Percentiles rank a stretch among this genome's conserved stretches.
Conservation (phyloP, 92 coral and sea anemone genomes). For the Parazoanthus swiftii region DNA sequence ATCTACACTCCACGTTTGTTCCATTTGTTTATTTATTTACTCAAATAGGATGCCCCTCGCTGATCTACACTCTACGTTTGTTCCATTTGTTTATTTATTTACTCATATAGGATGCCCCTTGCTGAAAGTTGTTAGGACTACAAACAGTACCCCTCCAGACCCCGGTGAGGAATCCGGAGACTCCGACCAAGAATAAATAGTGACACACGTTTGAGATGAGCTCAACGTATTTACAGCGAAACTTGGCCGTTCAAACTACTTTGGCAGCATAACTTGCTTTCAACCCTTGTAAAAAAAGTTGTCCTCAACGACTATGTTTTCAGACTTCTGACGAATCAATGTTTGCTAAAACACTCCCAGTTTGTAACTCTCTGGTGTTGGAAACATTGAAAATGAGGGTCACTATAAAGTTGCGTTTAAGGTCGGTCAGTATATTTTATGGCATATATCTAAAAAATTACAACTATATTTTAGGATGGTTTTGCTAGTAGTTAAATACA, state of each 20-base stretch:
- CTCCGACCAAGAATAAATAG: constrained; percentile 58
- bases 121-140: constrained; percentile 82
- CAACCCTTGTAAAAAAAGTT: too few relatives aligned
- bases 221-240: not conserved
- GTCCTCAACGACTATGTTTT: not conserved
- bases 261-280: not conserved
- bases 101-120: constrained; percentile 71
- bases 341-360: not conserved
- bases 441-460: too few relatives aligned
- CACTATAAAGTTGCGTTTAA: too few relatives aligned
- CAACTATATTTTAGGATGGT: too few relatives aligned
- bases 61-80: too few relatives aligned
- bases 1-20: too few relatives aligned
- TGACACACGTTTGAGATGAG: not conserved
- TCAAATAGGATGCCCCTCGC: too few relatives aligned
- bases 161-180: constrained; percentile 64
- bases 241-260: not conserved
- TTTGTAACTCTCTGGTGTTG: not conserved
- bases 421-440: not conserved
- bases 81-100: not conserved
- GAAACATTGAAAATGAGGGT: not conserved
- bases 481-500: too few relatives aligned
- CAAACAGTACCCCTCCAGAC: constrained; percentile 74
- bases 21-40: too few relatives aligned
- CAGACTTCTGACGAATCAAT: not conserved